phyloP scores from a whole-genome alignment of 2,888 invertebrate genomes.

The Ochlodes sylvanus region DNA sequence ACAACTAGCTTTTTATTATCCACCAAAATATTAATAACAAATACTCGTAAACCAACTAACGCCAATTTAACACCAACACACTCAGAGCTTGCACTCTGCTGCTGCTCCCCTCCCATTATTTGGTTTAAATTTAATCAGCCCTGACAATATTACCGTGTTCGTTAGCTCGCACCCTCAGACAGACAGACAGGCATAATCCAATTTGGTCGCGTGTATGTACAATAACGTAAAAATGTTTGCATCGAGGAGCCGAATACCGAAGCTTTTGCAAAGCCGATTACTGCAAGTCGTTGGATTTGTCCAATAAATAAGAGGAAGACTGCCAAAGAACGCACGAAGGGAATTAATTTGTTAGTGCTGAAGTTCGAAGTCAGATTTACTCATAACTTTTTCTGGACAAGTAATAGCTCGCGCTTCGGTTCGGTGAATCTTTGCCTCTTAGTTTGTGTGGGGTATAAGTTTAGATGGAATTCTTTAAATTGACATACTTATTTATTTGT shows the following conservation, averaged over 20 bases:
- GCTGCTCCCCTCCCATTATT: constrained; percentile 42
- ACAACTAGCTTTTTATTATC: no score
- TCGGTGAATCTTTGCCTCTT: no score
- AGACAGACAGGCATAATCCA: constrained; percentile 59
- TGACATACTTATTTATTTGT: no score
- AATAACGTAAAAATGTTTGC: constrained; percentile 48
- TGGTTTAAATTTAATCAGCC: constrained; percentile 57
- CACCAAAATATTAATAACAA: no score
- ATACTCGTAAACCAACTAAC: no score
- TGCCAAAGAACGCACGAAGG: no score
- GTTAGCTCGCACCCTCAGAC: constrained; percentile 51
- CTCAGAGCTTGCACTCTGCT: constrained; percentile 7
- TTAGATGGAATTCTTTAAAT: no score
- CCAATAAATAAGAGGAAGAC: not conserved
- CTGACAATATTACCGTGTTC: constrained; percentile 53
- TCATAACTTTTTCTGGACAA: no score
- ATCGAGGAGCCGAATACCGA: not conserved
- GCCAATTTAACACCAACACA: not conserved
- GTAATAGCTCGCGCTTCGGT: no score
- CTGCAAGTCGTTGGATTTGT: not conserved
- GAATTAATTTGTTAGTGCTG: no score
- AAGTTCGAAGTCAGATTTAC: no score
- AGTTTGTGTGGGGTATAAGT: no score
- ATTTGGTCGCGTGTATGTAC: constrained; percentile 55
- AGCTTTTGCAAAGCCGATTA: constrained; percentile 19